Base-by-base conservation (phyloP, 2,888 invertebrate species). In the Hemistola chrysoprasaria region DNA sequence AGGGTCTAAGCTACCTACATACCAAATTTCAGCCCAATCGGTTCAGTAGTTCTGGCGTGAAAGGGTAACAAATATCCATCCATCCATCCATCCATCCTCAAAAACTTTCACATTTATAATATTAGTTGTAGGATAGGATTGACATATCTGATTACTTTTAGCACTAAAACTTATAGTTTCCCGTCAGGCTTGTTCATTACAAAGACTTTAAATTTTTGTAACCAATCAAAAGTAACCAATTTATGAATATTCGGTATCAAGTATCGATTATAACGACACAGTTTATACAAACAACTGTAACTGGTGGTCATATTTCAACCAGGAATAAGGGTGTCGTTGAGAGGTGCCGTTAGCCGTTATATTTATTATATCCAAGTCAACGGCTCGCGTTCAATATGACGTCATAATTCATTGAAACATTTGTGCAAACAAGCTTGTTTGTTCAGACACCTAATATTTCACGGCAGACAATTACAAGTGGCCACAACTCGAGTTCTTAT, bases 341-440 rank as follows among this genome's bases (percentile, higher is more conserved):
- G 48, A 37, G 40, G 50, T 62, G 53, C n/a, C n/a, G n/a, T n/a
- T n/a, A n/a, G n/a, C 71, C 65, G 70, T 72, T 74, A 73, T 34
- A 38, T 34, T 34, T 29, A 38, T 53, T n/a, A n/a, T n/a, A 50
- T 58, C 40, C 50, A 47, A 62, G 63, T 61, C 59, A 66, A 65
- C 55, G 62, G 58, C 57, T 52, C 45, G 39, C 42, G 53, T 40
- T 51, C 50, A 48, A 34, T 6, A 43, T 71, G 65, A 68, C 68
- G 65, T 68, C 67, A 71, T 52, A 40, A 29, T 36, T 56, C 56
- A 57, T 59, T 63, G 48, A 62, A 62, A 56, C 70, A 75, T 67
- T 72, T 72, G 71, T 62, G 47, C 60, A 69, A 72, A 71, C 62
- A 68, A 58, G 57, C 58, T 59, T 53, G 58, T 54, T 57, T 62